These are phyloP conservation scores for Diphyllodes magnificus DNA, from an alignment of 2,113 vertebrate species.

Conservation along the genomic window DNA sequence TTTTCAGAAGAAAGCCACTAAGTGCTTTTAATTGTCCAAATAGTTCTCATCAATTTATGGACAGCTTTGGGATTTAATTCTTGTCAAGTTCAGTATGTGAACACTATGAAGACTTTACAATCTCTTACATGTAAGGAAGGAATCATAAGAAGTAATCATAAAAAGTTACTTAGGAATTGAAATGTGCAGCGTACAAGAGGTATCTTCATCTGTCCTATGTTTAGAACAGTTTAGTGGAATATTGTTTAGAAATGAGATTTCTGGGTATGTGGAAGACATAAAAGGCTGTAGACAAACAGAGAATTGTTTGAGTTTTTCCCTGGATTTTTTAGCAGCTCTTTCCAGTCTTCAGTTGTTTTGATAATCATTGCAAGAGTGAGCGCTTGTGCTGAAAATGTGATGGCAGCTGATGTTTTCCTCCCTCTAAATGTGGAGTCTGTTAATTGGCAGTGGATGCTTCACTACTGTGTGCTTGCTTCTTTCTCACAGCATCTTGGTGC, in stretches of 20 bases:
- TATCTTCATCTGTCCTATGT: background rate
- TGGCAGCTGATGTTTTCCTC: background rate
- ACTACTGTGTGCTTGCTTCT: background rate
- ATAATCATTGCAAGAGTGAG: background rate
- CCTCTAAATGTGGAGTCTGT: background rate
- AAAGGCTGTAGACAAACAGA: background rate
- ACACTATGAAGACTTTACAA: background rate
- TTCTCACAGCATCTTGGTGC: constrained; percentile 84
- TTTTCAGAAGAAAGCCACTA: background rate
- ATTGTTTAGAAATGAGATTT: background rate
- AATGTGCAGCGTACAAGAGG: background rate
- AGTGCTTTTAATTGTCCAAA: background rate
- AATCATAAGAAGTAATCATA: background rate
- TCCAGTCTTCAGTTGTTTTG: background rate
- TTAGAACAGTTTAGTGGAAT: background rate
- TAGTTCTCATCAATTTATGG: background rate
- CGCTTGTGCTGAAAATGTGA: background rate
- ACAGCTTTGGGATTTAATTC: background rate
- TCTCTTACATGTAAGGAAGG: background rate
- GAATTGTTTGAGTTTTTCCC: background rate
- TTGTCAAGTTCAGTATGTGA: background rate
- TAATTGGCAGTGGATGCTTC: background rate
- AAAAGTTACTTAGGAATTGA: background rate
- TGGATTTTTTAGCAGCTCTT: background rate
- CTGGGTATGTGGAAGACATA: background rate